These are phyloP conservation scores for Drosophila longiperda DNA, from an alignment of 2,888 invertebrate species.

Conservation along the genomic window DNA sequence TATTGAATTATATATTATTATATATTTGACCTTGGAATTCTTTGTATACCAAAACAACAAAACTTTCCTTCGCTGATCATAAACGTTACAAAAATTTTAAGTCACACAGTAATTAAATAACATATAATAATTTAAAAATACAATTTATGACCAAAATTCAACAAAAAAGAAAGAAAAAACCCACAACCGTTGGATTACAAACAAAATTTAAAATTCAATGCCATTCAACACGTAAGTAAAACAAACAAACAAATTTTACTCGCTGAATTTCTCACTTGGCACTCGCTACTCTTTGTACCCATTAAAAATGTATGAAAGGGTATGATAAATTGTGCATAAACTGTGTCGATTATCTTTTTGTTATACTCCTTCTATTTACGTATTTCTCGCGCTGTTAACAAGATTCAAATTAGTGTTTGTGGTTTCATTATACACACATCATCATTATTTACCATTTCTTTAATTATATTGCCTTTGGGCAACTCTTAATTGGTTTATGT, in stretches of 20 bases:
- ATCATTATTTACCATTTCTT: not conserved
- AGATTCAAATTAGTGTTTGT: not conserved
- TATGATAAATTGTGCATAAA: not conserved
- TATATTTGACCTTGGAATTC: constrained; percentile 10
- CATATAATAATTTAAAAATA: constrained; percentile 24
- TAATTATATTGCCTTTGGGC: not conserved
- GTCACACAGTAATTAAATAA: constrained; percentile 16
- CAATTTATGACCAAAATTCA: constrained; percentile 29
- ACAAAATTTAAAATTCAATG: constrained; percentile 39
- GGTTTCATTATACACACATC: not conserved
- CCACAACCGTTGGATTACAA: constrained; percentile 43
- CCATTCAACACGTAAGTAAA: constrained; percentile 52
- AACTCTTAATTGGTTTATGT: not conserved
- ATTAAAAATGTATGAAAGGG: not conserved
- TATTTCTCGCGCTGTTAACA: not conserved
- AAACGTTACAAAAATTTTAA: constrained; percentile 1
- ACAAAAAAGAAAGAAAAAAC: constrained; percentile 11
- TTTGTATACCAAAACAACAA: constrained; percentile 23
- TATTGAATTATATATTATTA: constrained; percentile 17
- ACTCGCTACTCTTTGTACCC: constrained; percentile 20
- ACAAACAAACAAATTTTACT: constrained; percentile 14
- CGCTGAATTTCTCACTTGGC: not conserved
- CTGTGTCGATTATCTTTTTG: not conserved
- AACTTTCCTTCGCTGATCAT: constrained; percentile 16
- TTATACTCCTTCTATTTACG: not conserved